These are phyloP conservation scores for Myotis myotis DNA, from an alignment of 2,797 vertebrate genomes.

Conservation along the genomic window DNA sequence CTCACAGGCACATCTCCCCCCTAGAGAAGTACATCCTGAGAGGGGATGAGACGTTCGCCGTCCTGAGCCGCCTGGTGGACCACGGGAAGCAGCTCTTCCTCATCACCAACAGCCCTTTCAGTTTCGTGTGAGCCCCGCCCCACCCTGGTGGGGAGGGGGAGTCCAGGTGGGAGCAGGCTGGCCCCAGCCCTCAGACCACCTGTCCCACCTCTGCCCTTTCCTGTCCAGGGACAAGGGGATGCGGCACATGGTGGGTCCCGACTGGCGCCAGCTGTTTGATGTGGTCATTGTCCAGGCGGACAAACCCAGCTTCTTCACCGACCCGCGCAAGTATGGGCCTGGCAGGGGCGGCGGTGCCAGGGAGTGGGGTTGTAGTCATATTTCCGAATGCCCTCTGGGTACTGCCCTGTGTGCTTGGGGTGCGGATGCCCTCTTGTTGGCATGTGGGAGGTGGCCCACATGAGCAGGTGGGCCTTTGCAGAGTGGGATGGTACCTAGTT, in stretches of 20 bases:
- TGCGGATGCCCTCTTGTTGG: no score
- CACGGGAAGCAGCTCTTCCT: slow-evolving; percentile 89
- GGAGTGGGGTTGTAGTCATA: neutral
- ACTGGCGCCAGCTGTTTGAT: slow-evolving; percentile 88
- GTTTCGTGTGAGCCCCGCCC: slow-evolving; percentile 86
- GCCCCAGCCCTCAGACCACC: neutral
- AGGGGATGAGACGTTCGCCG: slow-evolving; percentile 87
- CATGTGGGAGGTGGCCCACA: no score
- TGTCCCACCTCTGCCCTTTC: slow-evolving; percentile 30
- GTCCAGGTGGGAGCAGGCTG: fast-evolving
- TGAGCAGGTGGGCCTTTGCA: neutral
- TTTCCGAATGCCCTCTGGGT: no score
- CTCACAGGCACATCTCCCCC: neutral
- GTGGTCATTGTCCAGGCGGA: slow-evolving; percentile 89
- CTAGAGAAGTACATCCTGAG: slow-evolving; percentile 87
- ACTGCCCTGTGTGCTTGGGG: no score
- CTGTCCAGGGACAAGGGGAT: slow-evolving; percentile 87
- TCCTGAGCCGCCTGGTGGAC: slow-evolving; percentile 85
- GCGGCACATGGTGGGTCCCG: slow-evolving; percentile 88
- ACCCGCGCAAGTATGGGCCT: slow-evolving; percentile 84
- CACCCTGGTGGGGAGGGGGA: fast-evolving
- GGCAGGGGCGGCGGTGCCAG: neutral
- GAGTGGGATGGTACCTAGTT: neutral
- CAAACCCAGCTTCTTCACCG: slow-evolving; percentile 89
- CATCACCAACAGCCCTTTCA: slow-evolving; percentile 89